phyloP scores from a whole-genome alignment of 53 echinoderm and acorn worm genomes.

The Arbacia lixula region DNA sequence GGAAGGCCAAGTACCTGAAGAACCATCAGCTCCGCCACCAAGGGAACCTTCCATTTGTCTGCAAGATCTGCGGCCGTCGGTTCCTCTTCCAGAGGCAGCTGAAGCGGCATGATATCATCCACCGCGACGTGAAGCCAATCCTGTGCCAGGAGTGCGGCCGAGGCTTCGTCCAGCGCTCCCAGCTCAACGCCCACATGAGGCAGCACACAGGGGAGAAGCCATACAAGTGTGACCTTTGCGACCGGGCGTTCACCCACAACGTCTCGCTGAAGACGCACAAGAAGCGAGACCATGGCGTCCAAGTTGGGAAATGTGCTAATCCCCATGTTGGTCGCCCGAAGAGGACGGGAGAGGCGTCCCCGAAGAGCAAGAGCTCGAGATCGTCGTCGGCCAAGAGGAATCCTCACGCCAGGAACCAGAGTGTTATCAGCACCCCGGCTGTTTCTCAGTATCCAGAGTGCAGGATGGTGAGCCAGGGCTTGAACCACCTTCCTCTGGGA shows the following conservation, averaged over 20 bases:
- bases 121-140: conserved; percentile 76
- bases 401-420: conserved; percentile 35
- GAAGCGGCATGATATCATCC: conserved; percentile 82
- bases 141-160: conserved; percentile 77
- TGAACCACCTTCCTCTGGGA: conserved; percentile 33
- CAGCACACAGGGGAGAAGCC: conserved; percentile 87
- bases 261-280: conserved; percentile 84
- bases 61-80: conserved; percentile 73
- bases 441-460: conserved; percentile 45
- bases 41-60: conserved; percentile 71
- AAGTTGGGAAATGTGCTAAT: conserved; percentile 37
- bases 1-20: conserved; percentile 77
- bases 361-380: conserved; percentile 18
- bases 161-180: conserved; percentile 80
- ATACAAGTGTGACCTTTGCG: conserved; percentile 81
- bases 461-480: conserved; percentile 20
- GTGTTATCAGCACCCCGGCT: conserved; percentile 44
- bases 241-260: conserved; percentile 80
- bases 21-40: conserved; percentile 76
- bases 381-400: conserved; percentile 6
- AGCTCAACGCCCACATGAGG: conserved; percentile 80
- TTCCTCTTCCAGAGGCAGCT: conserved; percentile 75
- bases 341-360: conserved; percentile 13
- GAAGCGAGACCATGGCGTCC: conserved; percentile 80
- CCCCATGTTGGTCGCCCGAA: conserved; percentile 51